phyloP scores from a whole-genome alignment of 2,888 invertebrate genomes.

The Melipona bicolor region DNA sequence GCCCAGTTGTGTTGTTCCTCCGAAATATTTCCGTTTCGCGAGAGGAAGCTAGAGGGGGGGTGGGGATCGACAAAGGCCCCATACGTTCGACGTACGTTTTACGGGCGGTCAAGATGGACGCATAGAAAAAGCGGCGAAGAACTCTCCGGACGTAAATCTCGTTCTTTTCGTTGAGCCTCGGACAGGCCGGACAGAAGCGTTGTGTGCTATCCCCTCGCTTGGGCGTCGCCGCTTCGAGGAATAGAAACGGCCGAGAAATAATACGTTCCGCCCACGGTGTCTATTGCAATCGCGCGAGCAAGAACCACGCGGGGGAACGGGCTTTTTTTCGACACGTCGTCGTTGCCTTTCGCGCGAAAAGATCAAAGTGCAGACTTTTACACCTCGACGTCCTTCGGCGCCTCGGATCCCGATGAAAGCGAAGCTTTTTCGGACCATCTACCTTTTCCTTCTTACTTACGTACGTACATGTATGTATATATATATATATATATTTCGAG shows the following conservation, averaged over 20 bases:
- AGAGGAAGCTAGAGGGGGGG: not conserved
- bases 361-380: conserved; percentile 45
- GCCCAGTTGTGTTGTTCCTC: conserved; percentile 34
- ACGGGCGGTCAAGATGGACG: conserved; percentile 66
- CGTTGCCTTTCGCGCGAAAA: conserved; percentile 11
- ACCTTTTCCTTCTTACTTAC: not conserved
- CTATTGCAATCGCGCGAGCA: conserved; percentile 38
- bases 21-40: conserved; percentile 41
- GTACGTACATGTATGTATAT: not conserved
- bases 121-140: conserved; percentile 60
- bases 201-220: conserved; percentile 1
- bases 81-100: conserved; percentile 64
- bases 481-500: not conserved
- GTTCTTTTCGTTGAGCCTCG: conserved; percentile 46
- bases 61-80: conserved; percentile 48
- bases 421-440: conserved; percentile 8
- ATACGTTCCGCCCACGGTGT: conserved; percentile 59
- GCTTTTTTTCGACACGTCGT: conserved; percentile 31
- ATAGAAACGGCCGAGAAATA: conserved; percentile 57
- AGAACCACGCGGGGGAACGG: conserved; percentile 9
- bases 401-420: conserved; percentile 2
- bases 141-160: conserved; percentile 62
- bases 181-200: conserved; percentile 8
- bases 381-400: conserved; percentile 49
- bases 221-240: conserved; percentile 51